Evolutionary conservation across 2,888 invertebrate genomes (phyloP).

Genomic region (Xestia rhomboidea): DNA sequence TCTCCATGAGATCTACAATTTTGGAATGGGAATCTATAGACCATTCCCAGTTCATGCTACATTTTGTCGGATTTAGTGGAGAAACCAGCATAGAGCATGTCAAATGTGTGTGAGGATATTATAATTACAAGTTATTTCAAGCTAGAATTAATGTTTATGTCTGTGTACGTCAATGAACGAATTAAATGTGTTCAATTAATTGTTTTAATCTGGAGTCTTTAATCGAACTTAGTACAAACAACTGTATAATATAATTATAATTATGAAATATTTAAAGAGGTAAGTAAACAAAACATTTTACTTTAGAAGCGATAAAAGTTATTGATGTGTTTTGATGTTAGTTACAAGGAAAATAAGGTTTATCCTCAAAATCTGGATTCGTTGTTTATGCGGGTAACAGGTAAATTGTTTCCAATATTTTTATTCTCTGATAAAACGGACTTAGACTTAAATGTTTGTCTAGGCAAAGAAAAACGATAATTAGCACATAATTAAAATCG

Average conservation of each 20-base stretch:
- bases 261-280: background rate
- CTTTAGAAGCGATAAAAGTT: background rate
- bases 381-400: background rate
- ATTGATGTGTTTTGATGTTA: background rate
- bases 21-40: too few species aligned
- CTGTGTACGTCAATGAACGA: conserved; percentile 5
- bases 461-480: background rate
- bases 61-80: background rate
- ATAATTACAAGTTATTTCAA: conserved; percentile 24
- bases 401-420: background rate
- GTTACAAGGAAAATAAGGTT: conserved; percentile 11
- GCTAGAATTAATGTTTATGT: background rate
- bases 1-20: too few species aligned
- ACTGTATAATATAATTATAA: background rate
- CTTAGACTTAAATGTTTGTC: background rate
- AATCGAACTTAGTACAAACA: background rate
- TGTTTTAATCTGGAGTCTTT: background rate
- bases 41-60: background rate
- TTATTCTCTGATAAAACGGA: background rate
- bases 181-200: conserved; percentile 10
- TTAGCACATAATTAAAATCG: background rate
- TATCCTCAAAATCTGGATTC: conserved; percentile 28
- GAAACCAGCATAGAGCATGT: background rate
- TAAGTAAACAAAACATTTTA: background rate
- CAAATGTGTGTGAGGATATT: conserved; percentile 27